phyloP scores from a whole-genome alignment of 2,797 vertebrate species.

The Pachyuromys duprasi region DNA sequence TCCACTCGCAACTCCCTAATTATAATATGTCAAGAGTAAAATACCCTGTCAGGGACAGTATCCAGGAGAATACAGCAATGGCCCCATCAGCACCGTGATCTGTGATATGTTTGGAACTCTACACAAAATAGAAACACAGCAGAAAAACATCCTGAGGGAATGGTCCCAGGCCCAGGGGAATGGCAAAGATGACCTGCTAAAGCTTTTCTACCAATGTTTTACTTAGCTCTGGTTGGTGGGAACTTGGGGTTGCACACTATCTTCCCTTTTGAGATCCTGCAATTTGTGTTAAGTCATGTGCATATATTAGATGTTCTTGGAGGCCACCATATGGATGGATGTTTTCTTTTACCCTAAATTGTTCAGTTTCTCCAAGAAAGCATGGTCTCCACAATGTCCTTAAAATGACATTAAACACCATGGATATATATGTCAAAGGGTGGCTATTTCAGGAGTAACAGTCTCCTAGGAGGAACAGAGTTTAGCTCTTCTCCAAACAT shows the following conservation, averaged over 20 bases:
- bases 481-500: neutral
- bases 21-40: constrained; percentile 82
- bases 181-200: neutral
- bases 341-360: constrained; percentile 44
- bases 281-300: constrained; percentile 65
- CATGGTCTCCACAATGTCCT: constrained; percentile 3
- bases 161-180: constrained; percentile 14
- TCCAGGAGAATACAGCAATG: constrained; percentile 40
- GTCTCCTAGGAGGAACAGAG: neutral
- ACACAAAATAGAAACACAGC: constrained; percentile 70
- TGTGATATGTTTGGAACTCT: constrained; percentile 61
- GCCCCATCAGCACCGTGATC: constrained; percentile 69
- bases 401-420: neutral
- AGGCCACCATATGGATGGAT: constrained; percentile 69
- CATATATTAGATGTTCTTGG: constrained; percentile 67
- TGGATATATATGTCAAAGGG: neutral
- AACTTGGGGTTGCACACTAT: constrained; percentile 46
- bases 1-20: constrained; percentile 73
- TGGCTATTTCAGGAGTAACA: neutral
- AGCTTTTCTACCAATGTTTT: neutral
- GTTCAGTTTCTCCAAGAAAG: constrained; percentile 41
- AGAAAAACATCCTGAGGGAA: constrained; percentile 64
- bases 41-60: constrained; percentile 76
- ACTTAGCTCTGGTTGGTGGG: constrained; percentile 33
- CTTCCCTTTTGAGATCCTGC: constrained; percentile 33